Evolutionary conservation across 2,888 invertebrate genomes (phyloP).

Genomic region (Eueremaeus valkanovi): DNA sequence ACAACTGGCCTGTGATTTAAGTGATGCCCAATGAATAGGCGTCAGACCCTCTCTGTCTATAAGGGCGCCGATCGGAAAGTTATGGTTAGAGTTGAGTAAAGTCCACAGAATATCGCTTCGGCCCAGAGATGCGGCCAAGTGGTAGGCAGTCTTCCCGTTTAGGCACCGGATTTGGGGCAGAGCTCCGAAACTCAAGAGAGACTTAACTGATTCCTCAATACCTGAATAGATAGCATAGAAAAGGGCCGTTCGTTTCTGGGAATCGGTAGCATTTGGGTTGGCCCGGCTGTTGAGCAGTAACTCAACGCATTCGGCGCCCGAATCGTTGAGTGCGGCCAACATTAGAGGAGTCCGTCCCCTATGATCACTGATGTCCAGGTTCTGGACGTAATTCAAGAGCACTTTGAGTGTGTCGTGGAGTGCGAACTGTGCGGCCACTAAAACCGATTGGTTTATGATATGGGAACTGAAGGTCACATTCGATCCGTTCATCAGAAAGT

Average conservation of each 20-base stretch:
- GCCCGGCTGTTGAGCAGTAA: constrained; percentile 28
- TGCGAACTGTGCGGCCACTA: neutral
- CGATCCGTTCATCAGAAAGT: neutral
- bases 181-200: constrained; percentile 59
- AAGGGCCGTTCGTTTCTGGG: constrained; percentile 30
- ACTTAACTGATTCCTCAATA: constrained; percentile 53
- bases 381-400: neutral
- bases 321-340: constrained; percentile 34
- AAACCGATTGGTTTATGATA: neutral
- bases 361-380: neutral
- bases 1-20: constrained; percentile 21
- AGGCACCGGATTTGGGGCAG: constrained; percentile 61
- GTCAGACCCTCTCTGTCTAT: constrained; percentile 34
- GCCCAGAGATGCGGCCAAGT: constrained; percentile 58
- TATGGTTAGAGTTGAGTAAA: constrained; percentile 5
- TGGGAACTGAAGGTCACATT: neutral
- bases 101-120: neutral
- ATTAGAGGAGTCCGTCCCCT: constrained; percentile 37
- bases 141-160: constrained; percentile 63
- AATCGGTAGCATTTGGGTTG: constrained; percentile 35
- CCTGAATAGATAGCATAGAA: constrained; percentile 48
- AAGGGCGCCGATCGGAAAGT: neutral
- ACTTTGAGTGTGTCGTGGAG: neutral
- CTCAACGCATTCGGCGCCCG: constrained; percentile 14
- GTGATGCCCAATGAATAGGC: constrained; percentile 28